Evolutionary conservation across 2,113 vertebrate species (phyloP), one percentile per base, ranked within the genome.

Genomic region (Pyrgilauda ruficollis): DNA sequence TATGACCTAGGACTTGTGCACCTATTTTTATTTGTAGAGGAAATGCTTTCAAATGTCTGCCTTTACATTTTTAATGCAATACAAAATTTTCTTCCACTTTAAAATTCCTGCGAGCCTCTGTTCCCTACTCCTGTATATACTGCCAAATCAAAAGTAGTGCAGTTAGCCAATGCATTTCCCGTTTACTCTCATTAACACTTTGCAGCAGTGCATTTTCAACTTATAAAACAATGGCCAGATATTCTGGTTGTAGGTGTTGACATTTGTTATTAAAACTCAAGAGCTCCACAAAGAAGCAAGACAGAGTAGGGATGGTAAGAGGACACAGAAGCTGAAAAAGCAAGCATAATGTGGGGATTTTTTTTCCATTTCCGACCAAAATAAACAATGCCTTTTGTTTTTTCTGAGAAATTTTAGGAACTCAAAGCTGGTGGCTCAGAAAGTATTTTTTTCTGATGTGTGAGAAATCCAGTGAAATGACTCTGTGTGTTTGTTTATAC

Each of bases 401-500:
- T 33, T 8, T 20, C 10, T 22, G 5, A 58, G 41, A 56, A 67
- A 31, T 56, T 74, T 14, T 49, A 50, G 35, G 80, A 35, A 66
- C 53, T 35, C 43, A 46, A 89, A 41, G 37, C n/a, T 37, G 64
- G 30, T 64, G 55, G 13, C 74, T 87, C 27, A 43, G 62, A 55
- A 67, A 41, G 14, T 23, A 8, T 81, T 14, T 72, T 43, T 43
- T 39, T 68, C 15, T 58, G 39, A 63, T 70, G 39, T 3, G 0
- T 46, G 35, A 77, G 82, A 55, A 86, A 46, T 28, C 21, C 0
- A 72, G 55, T n/a, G 64, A 64, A 97, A 80, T 81, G 43, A 49
- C 44, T 55, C 84, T 87, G 3, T 47, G 10, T 82, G 55, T 93
- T 95, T 94, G 67, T 95, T 91, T 91, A 73, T 63, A 96, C 84